Percentiles rank a stretch among this genome's conserved stretches.
Evolutionary conservation across 2,113 vertebrate genomes (phyloP).

Genomic region (Nettapus auritus): DNA sequence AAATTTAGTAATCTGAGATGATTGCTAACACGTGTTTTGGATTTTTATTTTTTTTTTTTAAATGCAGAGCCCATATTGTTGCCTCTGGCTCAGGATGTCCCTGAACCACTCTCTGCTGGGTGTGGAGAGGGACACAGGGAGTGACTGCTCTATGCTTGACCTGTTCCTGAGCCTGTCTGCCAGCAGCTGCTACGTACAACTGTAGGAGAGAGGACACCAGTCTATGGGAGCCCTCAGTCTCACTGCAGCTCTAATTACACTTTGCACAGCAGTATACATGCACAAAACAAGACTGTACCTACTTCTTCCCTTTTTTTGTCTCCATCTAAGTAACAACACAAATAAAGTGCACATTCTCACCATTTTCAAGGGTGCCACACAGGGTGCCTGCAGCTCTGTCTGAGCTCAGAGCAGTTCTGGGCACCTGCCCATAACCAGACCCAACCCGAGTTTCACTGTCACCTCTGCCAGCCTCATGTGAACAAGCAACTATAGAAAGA

Average conservation of each 20-base stretch:
- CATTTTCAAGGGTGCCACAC: neutral
- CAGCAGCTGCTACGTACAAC: neutral
- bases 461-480: neutral
- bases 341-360: neutral
- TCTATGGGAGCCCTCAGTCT: neutral
- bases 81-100: neutral
- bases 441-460: neutral
- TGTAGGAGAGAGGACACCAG: neutral
- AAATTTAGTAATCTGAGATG: neutral
- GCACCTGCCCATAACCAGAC: neutral
- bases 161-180: neutral
- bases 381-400: neutral
- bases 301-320: neutral
- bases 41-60: neutral
- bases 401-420: neutral
- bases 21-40: neutral
- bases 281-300: neutral
- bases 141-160: neutral
- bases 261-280: neutral
- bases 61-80: neutral
- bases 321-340: neutral
- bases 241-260: neutral
- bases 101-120: neutral
- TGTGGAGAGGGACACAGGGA: neutral
- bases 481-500: neutral